Conservation (phyloP, 2,888 invertebrate genomes). For the Quadroppia sp. region DNA sequence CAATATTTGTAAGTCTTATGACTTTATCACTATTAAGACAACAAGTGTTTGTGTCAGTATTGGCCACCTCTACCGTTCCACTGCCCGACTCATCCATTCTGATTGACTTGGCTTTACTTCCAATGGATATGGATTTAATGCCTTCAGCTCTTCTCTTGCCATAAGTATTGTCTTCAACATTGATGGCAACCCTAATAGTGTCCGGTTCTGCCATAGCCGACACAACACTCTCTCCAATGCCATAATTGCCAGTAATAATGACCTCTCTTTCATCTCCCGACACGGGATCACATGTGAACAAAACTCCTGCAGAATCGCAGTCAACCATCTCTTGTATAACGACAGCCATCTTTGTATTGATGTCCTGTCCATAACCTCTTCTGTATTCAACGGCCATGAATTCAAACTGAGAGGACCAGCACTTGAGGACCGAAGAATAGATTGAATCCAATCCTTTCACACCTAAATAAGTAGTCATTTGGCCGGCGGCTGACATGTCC, state of each 20-base stretch:
- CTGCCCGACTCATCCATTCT: conserved; percentile 59
- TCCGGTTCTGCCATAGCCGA: conserved; percentile 35
- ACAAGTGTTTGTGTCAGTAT: conserved; percentile 57
- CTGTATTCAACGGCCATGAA: conserved; percentile 72
- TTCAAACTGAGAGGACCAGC: conserved; percentile 65
- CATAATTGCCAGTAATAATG: conserved; percentile 72
- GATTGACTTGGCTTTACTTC: not conserved
- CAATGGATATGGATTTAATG: not conserved
- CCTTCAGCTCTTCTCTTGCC: conserved; percentile 48
- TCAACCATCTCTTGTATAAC: conserved; percentile 72
- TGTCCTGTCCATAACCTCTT: conserved; percentile 68
- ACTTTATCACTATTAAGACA: conserved; percentile 59
- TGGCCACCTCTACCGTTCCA: too few relatives aligned
- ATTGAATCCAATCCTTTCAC: conserved; percentile 17
- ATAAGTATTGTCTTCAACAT: conserved; percentile 51
- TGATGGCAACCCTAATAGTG: conserved; percentile 25
- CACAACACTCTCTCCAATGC: conserved; percentile 53
- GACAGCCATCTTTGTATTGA: conserved; percentile 68
- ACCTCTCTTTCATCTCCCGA: conserved; percentile 65
- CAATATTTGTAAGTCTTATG: too few relatives aligned
- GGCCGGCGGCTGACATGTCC: conserved; percentile 44
- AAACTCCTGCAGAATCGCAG: conserved; percentile 65
- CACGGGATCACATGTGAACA: conserved; percentile 74
- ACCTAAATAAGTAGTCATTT: conserved; percentile 40
- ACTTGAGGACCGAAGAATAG: conserved; percentile 35